These are phyloP conservation scores for Aulostomus chinensis DNA, from an alignment of 2,797 vertebrate genomes.

Conservation along the genomic window DNA sequence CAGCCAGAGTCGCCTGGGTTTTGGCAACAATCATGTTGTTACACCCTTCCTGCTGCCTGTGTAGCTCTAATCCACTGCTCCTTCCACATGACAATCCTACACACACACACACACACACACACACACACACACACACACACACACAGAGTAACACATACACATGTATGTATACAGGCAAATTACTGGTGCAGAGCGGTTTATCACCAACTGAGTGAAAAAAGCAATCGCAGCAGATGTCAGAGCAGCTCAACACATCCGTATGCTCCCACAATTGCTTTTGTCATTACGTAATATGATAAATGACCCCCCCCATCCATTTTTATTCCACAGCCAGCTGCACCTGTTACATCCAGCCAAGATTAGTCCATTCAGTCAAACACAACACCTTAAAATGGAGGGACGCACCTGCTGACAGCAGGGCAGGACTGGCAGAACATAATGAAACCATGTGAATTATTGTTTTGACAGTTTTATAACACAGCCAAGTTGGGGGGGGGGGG, in stretches of 20 bases:
- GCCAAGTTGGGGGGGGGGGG: too few relatives aligned
- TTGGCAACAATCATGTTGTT: conserved; percentile 58
- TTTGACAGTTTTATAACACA: too few relatives aligned
- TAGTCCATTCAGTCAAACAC: conserved; percentile 32
- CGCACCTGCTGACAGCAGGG: conserved; percentile 13
- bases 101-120: conserved; percentile 51
- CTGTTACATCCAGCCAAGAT: conserved; percentile 47
- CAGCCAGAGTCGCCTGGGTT: conserved; percentile 34
- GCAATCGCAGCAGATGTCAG: conserved; percentile 73
- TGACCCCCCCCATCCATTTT: background rate
- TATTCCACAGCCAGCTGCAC: conserved; percentile 46
- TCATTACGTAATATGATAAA: conserved; percentile 33
- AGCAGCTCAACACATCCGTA: conserved; percentile 48
- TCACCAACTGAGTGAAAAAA: conserved; percentile 48
- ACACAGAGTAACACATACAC: conserved; percentile 40
- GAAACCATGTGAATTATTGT: too few relatives aligned
- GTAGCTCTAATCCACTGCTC: conserved; percentile 66
- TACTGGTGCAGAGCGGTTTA: conserved; percentile 46
- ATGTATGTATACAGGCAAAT: conserved; percentile 40
- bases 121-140: conserved; percentile 14
- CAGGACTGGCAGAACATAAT: too few relatives aligned
- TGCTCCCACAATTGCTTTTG: conserved; percentile 54
- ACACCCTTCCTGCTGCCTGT: conserved; percentile 57
- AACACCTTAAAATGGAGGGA: conserved; percentile 4
- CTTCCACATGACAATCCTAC: conserved; percentile 60